A percentile compares a stretch with the other conserved stretches of the same genome.
These are phyloP conservation scores for Stylophora pistillata DNA, from an alignment of 64 coral and sea anemone species.

Conservation along the genomic window DNA sequence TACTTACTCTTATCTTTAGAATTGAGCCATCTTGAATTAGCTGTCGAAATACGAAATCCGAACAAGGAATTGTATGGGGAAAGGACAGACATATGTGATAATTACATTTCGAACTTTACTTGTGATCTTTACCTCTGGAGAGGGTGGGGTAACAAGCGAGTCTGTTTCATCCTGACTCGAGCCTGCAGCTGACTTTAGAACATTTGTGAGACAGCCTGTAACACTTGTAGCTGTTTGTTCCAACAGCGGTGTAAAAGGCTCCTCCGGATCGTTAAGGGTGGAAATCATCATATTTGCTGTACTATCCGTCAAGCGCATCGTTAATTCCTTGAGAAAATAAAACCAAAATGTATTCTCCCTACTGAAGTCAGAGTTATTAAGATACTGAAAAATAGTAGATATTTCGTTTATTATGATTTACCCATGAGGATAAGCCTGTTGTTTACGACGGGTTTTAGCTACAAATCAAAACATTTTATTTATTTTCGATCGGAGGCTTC, in stretches of 20 bases:
- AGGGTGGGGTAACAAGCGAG: not conserved
- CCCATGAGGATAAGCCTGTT: too few species aligned
- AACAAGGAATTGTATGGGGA: too few species aligned
- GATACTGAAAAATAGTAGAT: not conserved
- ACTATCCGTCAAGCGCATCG: not conserved
- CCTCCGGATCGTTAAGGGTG: not conserved
- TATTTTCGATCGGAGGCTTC: too few species aligned
- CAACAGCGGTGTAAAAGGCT: not conserved
- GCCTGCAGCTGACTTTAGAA: not conserved
- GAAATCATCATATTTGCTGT: not conserved
- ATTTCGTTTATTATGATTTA: too few species aligned
- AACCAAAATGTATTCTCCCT: not conserved
- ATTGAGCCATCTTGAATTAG: too few species aligned
- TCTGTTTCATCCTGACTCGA: not conserved
- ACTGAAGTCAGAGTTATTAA: not conserved
- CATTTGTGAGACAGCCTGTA: not conserved
- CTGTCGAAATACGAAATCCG: too few species aligned
- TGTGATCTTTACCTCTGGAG: constrained; percentile 1
- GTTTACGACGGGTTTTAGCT: too few species aligned
- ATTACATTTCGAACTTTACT: too few species aligned
- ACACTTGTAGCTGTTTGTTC: not conserved
- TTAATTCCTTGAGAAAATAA: not conserved
- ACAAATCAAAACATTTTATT: too few species aligned
- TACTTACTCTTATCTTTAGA: not conserved
- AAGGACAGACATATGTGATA: too few species aligned